Evolutionary conservation across 2,797 vertebrate species (phyloP), one percentile per base, ranked within the genome.

Genomic region (Onychomys torridus): DNA sequence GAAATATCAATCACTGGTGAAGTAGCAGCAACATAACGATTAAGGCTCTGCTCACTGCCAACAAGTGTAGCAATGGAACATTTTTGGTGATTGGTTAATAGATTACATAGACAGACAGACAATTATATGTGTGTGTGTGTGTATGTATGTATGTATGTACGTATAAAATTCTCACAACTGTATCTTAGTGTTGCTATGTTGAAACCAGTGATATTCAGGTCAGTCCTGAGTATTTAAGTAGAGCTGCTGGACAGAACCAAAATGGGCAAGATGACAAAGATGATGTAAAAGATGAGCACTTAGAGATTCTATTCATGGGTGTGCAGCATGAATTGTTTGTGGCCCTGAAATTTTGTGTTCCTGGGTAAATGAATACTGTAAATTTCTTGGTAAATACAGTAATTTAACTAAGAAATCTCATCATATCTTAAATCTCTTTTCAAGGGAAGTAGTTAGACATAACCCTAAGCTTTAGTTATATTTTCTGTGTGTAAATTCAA

Each of bases 301-400:
- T 82, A 95, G 17, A 84, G 17, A 81, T 6, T 67, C 3, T 88
- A 34, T 59, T 12, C 23, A 37, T 75, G 52, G 85, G 9, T 78
- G 1, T 67, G 0, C 12, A 63, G 12, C 27, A 55, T 13, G 8
- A 37, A 67, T 43, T 55, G 13, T 79, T 34, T 96, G 6, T 83
- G 71, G 9, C 59, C 19, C 34, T 91, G n/a, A 88, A 61, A 76
- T 40, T 87, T 79, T 77, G 52, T 34, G 43, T 34, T n/a, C 61
- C 59, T 88, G 6, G 34, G 49, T 94, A 71, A 37, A 81, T 55
- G 6, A 52, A 88, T 94, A 76, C 25, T 81, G 4, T 73, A 81
- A 94, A 79, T 63, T 96, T 13, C 46, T 89, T 67, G 92, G 61
- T 87, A 82, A 93, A 87, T 83, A 8, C 21, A 95, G 29, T 78